Evolutionary conservation across 2,888 invertebrate species (phyloP), one percentile per base, ranked within the genome.

Genomic region (Schizotus pectinicornis): DNA sequence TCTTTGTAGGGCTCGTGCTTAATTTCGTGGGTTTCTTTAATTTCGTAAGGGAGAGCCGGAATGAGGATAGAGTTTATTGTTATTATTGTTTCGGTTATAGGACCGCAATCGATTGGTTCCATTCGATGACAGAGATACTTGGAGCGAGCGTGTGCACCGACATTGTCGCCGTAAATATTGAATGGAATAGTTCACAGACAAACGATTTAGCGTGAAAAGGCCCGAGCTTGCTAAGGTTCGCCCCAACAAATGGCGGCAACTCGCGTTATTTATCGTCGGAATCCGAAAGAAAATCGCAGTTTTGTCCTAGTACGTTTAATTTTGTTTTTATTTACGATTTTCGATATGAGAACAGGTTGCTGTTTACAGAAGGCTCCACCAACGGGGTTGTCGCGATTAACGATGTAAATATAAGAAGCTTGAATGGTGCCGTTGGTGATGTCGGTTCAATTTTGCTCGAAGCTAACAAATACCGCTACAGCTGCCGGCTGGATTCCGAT

Each of bases 161-260:
- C 51, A 52, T 14, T 14, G 31, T 34, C 51, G 52, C 43, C 56
- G 62, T 62, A 62, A 59, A 62, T 62, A 62, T 59, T 59, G 54
- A 52, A 62, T 56, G 42, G 62, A 62, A 52, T 35, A 54, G 56
- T 59, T 53, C 52, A 46, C 58, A 47, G 59, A 56, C 55, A 59
- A 55, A 58, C 59, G 62, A 53, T 59, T 59, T 59, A 56, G 56
- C 56, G 51, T 56, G 59, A 56, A 59, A 62, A 45, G 54, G 47
- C 55, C 33, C 33, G 39, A 42, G 36, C 45, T 59, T 30, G 47
- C 51, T 50, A 53, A 50, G 54, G 46, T 59, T 58, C 22, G 34
- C 32, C 43, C 14, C 41, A 38, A 48, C 45, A 59, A 57, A 58
- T 41, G 46, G 35, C 46, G 41, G 51, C 43, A 47, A 50, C 37